Percentiles rank a stretch among this genome's conserved stretches.
Evolutionary conservation across 2,888 invertebrate species (phyloP).

Genomic region (Stratiomys singularior): DNA sequence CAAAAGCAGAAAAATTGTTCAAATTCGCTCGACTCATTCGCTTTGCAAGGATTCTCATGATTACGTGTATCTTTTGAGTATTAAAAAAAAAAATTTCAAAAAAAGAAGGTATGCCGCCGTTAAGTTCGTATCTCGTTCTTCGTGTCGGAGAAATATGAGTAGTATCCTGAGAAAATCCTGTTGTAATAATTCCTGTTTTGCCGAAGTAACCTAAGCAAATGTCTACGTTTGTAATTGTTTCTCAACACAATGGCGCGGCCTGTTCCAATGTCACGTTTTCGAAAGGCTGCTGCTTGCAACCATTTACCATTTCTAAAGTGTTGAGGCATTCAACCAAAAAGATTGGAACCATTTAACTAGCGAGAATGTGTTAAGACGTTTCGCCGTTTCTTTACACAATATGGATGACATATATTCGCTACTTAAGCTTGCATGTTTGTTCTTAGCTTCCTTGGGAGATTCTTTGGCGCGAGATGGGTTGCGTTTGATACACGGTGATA

Average conservation of each 20-base stretch:
- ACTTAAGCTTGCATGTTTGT: constrained; percentile 30
- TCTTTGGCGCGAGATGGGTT: too few relatives aligned
- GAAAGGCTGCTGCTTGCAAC: neutral
- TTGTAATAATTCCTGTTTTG: constrained; percentile 17
- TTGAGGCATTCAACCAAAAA: constrained; percentile 17
- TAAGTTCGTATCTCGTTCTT: constrained; percentile 15
- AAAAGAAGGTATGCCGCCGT: constrained; percentile 14
- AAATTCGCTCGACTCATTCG: neutral
- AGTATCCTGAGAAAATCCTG: constrained; percentile 1
- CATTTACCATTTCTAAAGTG: neutral
- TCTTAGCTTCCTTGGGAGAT: neutral
- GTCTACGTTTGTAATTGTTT: constrained; percentile 30
- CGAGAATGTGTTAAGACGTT: constrained; percentile 36
- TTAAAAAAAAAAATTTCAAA: too few relatives aligned
- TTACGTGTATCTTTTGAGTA: neutral
- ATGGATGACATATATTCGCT: constrained; percentile 34
- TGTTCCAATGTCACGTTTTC: constrained; percentile 13
- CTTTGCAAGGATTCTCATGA: neutral
- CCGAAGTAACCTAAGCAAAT: constrained; percentile 1
- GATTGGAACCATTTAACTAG: neutral
- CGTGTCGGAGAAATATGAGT: neutral
- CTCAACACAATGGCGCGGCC: neutral
- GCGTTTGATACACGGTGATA: too few relatives aligned
- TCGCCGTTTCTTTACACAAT: constrained; percentile 21
- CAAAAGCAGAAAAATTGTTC: neutral